Conservation (phyloP, 2,888 invertebrate species). For the Amblyjoppa fuscipennis region DNA sequence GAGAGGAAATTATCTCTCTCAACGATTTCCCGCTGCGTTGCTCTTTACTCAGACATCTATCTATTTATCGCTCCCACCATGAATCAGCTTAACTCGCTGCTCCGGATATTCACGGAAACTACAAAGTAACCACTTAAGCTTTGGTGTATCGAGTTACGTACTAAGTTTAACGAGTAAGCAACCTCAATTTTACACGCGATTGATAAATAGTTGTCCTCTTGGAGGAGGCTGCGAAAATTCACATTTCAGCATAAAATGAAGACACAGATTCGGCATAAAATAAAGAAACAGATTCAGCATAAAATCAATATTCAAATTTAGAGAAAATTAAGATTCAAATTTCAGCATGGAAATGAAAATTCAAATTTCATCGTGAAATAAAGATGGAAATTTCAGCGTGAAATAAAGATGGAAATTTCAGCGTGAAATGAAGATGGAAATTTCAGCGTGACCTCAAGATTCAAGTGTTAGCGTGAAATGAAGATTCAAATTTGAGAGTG, state of each 20-base stretch:
- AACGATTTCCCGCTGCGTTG: constrained; percentile 45
- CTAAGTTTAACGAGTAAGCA: not conserved
- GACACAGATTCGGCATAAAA: too few species aligned
- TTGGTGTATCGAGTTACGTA: not conserved
- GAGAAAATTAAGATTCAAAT: not conserved
- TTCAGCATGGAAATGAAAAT: not conserved
- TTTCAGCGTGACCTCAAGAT: too few species aligned
- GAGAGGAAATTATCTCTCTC: constrained; percentile 54
- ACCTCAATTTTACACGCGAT: not conserved
- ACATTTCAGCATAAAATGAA: too few species aligned
- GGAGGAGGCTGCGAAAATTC: not conserved
- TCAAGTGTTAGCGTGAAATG: not conserved
- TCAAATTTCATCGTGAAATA: too few species aligned
- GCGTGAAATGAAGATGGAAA: not conserved
- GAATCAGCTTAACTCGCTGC: not conserved
- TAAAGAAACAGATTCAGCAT: too few species aligned
- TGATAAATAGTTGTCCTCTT: not conserved
- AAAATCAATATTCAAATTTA: not conserved
- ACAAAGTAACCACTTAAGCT: not conserved
- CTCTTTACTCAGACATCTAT: constrained; percentile 35
- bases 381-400: too few species aligned
- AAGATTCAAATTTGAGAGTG: not conserved
- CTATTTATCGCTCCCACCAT: constrained; percentile 13
- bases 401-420: not conserved
- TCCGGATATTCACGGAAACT: not conserved